Evolutionary conservation across 2,113 vertebrate species (phyloP), one percentile per base, ranked within the genome.

Genomic region (Myotis brandtii): DNA sequence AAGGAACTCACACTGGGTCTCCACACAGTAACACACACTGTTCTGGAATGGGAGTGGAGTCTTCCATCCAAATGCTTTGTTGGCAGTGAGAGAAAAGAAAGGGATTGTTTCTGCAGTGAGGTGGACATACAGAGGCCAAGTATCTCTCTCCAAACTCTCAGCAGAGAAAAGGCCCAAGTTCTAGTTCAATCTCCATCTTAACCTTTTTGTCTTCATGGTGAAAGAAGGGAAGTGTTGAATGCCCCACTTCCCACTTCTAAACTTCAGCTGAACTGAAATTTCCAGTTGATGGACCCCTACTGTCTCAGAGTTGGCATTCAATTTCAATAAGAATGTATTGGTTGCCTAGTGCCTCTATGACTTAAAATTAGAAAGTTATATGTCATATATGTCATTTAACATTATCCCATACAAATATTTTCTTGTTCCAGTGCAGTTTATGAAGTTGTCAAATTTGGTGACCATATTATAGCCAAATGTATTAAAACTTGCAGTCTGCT

Each of bases 1-100:
- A 94, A 96, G 59, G 77, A 96, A 96, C 82, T 96, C 92, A 87
- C 48, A 90, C 90, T 89, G 93, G 37, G 85, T 97, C 69, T 95
- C 75, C 54, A 88, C 90, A 92, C 18, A 89, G 87, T 77, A 90
- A 94, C 3, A 1, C 46, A 72, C 79, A 91, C 73, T 96, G 34
- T 96, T 97, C 86, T 95, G 83, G 79, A 91, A 96, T 82, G 46
- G 72, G 72, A 96, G 88, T 92, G 16, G n/a, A 93, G 17, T n/a
- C 32, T 77, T 76, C 32, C 50, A 62, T 64, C 83, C 59, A 82
- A 95, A 96, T 86, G 48, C 52, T 95, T 86, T 23, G 25, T 89
- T 27, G 67, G 62, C 82, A 76, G 11, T n/a, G 48, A 91, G 70
- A 77, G 7, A 92, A 46, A 93, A 83, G 81, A 80, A 93, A 94